These are phyloP conservation scores for Diploptera punctata DNA, from an alignment of 2,888 invertebrate genomes.

Conservation along the genomic window DNA sequence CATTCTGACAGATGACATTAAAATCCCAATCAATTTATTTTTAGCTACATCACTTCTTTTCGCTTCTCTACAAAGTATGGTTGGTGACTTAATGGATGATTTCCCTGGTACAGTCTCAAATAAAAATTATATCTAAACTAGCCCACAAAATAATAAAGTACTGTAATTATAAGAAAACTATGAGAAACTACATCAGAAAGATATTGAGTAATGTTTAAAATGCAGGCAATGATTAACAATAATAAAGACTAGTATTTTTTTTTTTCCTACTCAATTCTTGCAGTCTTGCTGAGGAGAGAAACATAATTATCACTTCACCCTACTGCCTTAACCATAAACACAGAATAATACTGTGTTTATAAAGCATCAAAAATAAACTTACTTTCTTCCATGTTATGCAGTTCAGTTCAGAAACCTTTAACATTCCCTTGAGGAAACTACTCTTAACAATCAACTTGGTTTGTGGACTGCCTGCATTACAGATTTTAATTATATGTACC, in stretches of 20 bases:
- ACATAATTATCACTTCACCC: background rate
- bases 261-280: background rate
- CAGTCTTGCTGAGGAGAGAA: constrained; percentile 18
- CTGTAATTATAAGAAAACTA: background rate
- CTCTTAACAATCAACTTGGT: background rate
- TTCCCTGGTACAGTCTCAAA: background rate
- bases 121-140: background rate
- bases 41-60: no score
- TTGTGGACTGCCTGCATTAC: background rate
- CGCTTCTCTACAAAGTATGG: background rate
- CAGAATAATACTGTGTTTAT: background rate
- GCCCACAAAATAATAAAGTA: background rate
- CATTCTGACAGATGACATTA: no score
- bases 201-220: background rate
- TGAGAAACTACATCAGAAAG: background rate
- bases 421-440: background rate
- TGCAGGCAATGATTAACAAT: background rate
- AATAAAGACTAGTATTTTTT: constrained; percentile 2
- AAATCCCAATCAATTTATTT: no score
- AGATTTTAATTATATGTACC: background rate
- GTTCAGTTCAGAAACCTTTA: background rate
- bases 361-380: constrained; percentile 1
- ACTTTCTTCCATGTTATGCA: background rate
- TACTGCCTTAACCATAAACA: background rate
- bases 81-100: background rate